These are phyloP conservation scores for Halisarca cf. caerulea DNA, from an alignment of 37 sponge, comb jelly and placozoan genomes.

Conservation along the genomic window DNA sequence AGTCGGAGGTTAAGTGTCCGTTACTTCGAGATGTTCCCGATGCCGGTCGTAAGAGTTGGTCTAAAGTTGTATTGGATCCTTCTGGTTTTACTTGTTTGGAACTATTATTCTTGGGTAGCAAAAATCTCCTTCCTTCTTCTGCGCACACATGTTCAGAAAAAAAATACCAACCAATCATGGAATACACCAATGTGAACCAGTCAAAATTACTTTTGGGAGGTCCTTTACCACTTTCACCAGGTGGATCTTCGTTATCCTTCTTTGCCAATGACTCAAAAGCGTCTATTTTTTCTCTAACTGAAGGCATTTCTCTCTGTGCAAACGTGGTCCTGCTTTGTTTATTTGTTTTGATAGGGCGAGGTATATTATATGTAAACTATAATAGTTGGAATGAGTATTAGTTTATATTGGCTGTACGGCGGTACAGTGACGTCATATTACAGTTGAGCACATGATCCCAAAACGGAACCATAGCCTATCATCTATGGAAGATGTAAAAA, in stretches of 20 bases:
- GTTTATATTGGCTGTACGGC: too few relatives aligned
- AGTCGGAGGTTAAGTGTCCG: slow-evolving; percentile 6
- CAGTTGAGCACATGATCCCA: too few relatives aligned
- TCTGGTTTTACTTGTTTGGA: neutral
- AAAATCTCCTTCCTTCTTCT: neutral
- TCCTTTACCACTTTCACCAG: neutral
- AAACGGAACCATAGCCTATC: too few relatives aligned
- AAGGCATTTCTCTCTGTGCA: slow-evolving; percentile 22
- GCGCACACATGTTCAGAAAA: too few relatives aligned
- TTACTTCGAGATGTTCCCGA: neutral
- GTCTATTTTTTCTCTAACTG: slow-evolving; percentile 13
- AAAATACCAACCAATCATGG: neutral
- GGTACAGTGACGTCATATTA: too few relatives aligned
- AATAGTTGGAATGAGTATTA: too few relatives aligned
- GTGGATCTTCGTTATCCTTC: neutral
- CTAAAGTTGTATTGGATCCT: neutral
- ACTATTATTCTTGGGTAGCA: neutral
- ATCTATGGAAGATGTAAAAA: too few relatives aligned
- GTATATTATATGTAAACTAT: neutral
- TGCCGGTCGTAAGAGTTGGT: neutral
- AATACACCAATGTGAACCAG: too few relatives aligned
- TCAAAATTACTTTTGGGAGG: slow-evolving; percentile 1
- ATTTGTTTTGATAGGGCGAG: slow-evolving; percentile 27
- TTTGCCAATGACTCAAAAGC: neutral
- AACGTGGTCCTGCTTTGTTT: neutral